Evolutionary conservation across 2,113 vertebrate genomes (phyloP).

Genomic region (Chaetodon auriga): DNA sequence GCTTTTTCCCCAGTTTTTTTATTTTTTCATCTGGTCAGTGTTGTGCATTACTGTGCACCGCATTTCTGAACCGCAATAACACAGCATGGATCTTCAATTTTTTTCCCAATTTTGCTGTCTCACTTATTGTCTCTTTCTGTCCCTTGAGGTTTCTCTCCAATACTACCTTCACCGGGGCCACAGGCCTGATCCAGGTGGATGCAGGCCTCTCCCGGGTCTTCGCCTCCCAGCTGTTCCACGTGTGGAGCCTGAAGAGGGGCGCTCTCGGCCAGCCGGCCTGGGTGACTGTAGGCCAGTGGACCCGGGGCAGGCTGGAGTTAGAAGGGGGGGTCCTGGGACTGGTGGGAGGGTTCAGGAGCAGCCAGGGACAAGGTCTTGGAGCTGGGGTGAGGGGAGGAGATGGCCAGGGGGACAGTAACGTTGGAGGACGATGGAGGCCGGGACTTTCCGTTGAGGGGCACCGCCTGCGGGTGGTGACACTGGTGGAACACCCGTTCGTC

Average conservation of each 20-base stretch:
- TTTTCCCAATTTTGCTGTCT: not conserved
- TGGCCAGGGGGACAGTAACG: constrained; percentile 61
- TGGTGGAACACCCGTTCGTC: constrained; percentile 96
- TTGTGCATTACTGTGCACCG: not conserved
- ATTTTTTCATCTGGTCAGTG: not conserved
- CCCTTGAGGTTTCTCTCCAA: constrained; percentile 92
- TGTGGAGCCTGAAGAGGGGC: constrained; percentile 96
- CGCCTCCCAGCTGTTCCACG: constrained; percentile 93
- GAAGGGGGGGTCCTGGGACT: constrained; percentile 91
- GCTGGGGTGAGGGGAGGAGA: constrained; percentile 82
- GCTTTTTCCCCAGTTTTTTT: constrained; percentile 5
- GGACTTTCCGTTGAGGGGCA: constrained; percentile 79
- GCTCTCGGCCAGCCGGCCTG: constrained; percentile 94
- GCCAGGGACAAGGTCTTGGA: constrained; percentile 91
- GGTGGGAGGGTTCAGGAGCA: constrained; percentile 85
- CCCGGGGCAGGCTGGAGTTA: constrained; percentile 88
- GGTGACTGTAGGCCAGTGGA: constrained; percentile 95
- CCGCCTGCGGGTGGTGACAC: constrained; percentile 93
- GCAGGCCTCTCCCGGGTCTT: constrained; percentile 87
- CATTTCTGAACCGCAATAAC: constrained; percentile 16
- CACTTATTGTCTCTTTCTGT: constrained; percentile 27
- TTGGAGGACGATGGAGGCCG: constrained; percentile 78
- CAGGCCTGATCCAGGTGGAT: constrained; percentile 91
- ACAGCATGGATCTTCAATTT: not conserved
- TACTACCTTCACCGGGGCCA: constrained; percentile 93